Evolutionary conservation across 2,797 vertebrate species (phyloP), one percentile per base, ranked within the genome.

Genomic region (Gouania willdenowi): DNA sequence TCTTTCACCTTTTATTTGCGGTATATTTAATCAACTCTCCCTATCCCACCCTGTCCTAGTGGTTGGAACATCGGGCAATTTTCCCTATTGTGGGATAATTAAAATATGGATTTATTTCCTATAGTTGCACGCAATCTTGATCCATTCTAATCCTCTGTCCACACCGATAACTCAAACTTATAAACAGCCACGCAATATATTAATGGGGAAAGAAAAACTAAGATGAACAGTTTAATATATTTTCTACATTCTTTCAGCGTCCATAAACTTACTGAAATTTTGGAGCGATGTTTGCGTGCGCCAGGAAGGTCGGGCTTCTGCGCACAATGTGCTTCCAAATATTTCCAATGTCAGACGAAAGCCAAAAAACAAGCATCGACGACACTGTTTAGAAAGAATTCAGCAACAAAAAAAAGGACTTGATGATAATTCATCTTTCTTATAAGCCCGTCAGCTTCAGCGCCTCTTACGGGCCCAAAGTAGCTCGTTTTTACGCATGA

Each of bases 101-200:
- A 77, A 80, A 83, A 87, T 69, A 54, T 64, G 39, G 77, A 86
- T 85, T 81, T 64, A 84, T 77, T 81, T 83, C 54, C 81, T 71
- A 66, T 71, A 66, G 70, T 63, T 70, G 38, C 66, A 45, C 64
- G 56, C 52, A 77, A 63, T 70, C 73, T 56, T 71, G 58, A 63
- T 70, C 34, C 67, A 73, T 70, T 70, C 65, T 48, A 74, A 61
- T 67, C 38, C 28, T 29, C 16, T 26, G 33, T 46, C 15, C 26
- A 39, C 54, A 46, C 40, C 25, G 47, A 33, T 17, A 43, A 43
- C 12, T 52, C 10, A 58, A 52, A 44, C 10, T n/a, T n/a, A 21
- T 31, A 57, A 62, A 50, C 29, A 9, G 26, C 23, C 21, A 42
- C 60, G 41, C 17, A 35, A 25, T 41, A 36, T 51, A 71, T 48